These are phyloP conservation scores for Hyalella azteca DNA, from an alignment of 2,888 invertebrate genomes.

Conservation along the genomic window DNA sequence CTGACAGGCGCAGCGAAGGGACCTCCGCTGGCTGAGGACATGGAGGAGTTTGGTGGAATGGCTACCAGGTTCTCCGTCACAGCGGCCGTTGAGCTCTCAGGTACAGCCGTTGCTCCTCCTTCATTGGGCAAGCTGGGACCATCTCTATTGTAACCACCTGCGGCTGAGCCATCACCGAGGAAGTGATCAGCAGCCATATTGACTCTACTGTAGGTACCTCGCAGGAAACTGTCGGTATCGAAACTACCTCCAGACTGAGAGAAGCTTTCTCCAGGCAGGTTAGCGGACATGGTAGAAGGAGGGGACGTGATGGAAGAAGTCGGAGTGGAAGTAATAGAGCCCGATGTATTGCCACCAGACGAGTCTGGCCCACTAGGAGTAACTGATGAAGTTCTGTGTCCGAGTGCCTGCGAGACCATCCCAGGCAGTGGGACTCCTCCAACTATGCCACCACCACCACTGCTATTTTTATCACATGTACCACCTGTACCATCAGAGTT, in stretches of 20 bases:
- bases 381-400: not conserved
- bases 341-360: constrained; percentile 33
- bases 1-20: not conserved
- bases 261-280: not conserved
- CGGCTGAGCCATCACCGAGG: not conserved
- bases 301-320: constrained; percentile 58
- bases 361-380: constrained; percentile 11
- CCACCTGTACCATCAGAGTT: not conserved
- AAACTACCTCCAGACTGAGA: not conserved
- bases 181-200: not conserved
- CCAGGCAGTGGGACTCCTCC: constrained; percentile 21
- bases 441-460: not conserved
- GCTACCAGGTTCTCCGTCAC: no score
- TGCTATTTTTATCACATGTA: no score
- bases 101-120: no score
- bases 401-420: not conserved
- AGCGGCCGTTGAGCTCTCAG: not conserved
- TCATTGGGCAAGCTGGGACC: no score
- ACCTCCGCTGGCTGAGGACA: not conserved
- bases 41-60: no score
- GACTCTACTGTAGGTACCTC: not conserved
- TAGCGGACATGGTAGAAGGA: constrained; percentile 47
- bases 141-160: not conserved
- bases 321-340: constrained; percentile 49
- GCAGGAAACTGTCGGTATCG: not conserved